Percentiles rank a stretch among this genome's conserved stretches.
These are phyloP conservation scores for Icerya purchasi DNA, from an alignment of 2,888 invertebrate genomes.

Conservation along the genomic window DNA sequence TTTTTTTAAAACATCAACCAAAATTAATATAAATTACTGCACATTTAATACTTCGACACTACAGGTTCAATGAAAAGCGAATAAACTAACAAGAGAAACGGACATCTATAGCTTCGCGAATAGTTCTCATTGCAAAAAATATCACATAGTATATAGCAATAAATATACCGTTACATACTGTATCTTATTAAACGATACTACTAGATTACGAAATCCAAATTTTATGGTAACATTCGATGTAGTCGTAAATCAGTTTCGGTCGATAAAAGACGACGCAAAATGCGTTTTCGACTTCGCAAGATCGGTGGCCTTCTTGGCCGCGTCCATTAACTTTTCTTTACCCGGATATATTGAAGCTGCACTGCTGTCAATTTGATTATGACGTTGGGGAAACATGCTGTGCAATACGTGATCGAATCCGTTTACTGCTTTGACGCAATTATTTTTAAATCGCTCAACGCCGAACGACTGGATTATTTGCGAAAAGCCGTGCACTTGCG, in stretches of 20 bases:
- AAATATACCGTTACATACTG: no score
- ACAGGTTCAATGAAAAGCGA: no score
- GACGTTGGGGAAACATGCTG: conserved; percentile 32
- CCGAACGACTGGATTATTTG: conserved; percentile 76
- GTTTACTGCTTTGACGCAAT: conserved; percentile 55
- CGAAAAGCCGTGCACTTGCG: conserved; percentile 69
- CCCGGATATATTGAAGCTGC: neutral
- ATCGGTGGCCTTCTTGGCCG: conserved; percentile 9
- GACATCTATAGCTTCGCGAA: no score
- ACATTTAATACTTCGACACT: no score
- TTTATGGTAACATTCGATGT: no score
- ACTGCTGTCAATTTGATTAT: conserved; percentile 5
- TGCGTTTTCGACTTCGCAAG: conserved; percentile 11
- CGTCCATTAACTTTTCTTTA: conserved; percentile 8
- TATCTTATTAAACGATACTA: no score
- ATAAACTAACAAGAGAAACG: no score
- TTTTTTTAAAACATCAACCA: no score
- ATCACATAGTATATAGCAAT: no score
- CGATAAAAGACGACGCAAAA: conserved; percentile 1
- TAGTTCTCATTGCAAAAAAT: no score
- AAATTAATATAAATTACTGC: no score
- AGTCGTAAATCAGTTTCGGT: neutral
- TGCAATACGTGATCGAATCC: conserved; percentile 69
- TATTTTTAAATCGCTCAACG: conserved; percentile 68
- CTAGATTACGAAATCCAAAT: no score